Base-by-base conservation (phyloP, 2,113 vertebrate species). In the Serilophus lunatus region DNA sequence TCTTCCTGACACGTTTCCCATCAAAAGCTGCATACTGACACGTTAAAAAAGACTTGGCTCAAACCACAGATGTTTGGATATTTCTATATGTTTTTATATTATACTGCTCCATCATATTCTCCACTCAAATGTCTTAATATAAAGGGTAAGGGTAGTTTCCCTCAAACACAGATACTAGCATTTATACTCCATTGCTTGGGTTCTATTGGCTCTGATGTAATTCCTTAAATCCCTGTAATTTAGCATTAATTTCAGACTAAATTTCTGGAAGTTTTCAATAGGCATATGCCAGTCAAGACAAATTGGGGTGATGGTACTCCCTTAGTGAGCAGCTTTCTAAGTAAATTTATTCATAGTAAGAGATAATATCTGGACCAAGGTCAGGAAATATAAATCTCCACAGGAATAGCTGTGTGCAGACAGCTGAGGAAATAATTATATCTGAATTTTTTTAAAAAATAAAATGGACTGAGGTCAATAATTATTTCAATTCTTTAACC, bases 391-490 rank as follows among this genome's bases (percentile, higher is more conserved):
- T 92, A 76, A 95, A 95, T 97, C 96, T 97, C 94, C 35, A 69
- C 50, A 96, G 94, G 70, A 95, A 91, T 91, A 94, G 57, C 88
- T 82, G 33, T 63, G 20, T 90, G 45, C 78, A 94, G 88, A 90
- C 72, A 96, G 90, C 85, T 90, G 70, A 97, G 79, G 88, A 97
- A 97, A 97, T 97, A 98, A 98, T 98, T 98, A 96, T 92, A 85
- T 45, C 68, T 79, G 89, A 94, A 74, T 86, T 88, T 68, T 57
- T 76, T 50, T 1, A 1, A 70, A 42, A 26, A 64, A 18, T 56
- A 24, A 78, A 91, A 82, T 79, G 38, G 72, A 76, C 15, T 45
- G 65, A 94, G 93, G 97, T 96, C 92, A 97, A 97, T 97, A 96
- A 92, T 92, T 97, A 83, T 96, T 97, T 95, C 80, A 95, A 44